Evolutionary conservation across 2,797 vertebrate species (phyloP).

Genomic region (Channallabes apus): DNA sequence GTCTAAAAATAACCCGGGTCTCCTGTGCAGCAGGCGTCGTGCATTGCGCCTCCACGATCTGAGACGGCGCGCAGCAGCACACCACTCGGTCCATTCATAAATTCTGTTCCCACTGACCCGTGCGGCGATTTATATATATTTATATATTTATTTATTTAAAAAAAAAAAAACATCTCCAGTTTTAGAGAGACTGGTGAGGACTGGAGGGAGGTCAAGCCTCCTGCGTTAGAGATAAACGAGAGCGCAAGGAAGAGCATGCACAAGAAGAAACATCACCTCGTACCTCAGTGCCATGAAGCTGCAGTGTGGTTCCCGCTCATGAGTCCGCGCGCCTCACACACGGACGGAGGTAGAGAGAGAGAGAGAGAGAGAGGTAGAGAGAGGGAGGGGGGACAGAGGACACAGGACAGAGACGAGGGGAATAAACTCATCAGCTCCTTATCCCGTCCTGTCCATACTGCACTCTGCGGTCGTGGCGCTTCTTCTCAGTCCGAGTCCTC

Average conservation of each 20-base stretch:
- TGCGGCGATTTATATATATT: background rate
- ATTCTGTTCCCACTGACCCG: constrained; percentile 33
- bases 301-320: constrained; percentile 55
- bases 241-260: constrained; percentile 8
- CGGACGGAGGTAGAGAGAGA: constrained; percentile 5
- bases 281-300: constrained; percentile 68
- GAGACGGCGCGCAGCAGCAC: constrained; percentile 53
- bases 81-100: constrained; percentile 55
- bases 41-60: constrained; percentile 46
- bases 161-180: background rate
- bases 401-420: background rate
- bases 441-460: constrained; percentile 12
- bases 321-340: constrained; percentile 38
- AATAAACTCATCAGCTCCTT: constrained; percentile 31
- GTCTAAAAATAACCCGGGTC: constrained; percentile 58
- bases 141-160: no score
- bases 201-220: constrained; percentile 39
- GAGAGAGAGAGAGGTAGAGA: constrained; percentile 10
- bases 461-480: constrained; percentile 22
- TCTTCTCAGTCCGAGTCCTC: constrained; percentile 20
- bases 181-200: constrained; percentile 32
- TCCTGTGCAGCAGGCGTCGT: constrained; percentile 51
- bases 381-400: background rate
- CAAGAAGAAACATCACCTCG: background rate
- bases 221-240: background rate